Evolutionary conservation across 2,113 vertebrate species (phyloP).

Genomic region (Ivindomyrus marchei): DNA sequence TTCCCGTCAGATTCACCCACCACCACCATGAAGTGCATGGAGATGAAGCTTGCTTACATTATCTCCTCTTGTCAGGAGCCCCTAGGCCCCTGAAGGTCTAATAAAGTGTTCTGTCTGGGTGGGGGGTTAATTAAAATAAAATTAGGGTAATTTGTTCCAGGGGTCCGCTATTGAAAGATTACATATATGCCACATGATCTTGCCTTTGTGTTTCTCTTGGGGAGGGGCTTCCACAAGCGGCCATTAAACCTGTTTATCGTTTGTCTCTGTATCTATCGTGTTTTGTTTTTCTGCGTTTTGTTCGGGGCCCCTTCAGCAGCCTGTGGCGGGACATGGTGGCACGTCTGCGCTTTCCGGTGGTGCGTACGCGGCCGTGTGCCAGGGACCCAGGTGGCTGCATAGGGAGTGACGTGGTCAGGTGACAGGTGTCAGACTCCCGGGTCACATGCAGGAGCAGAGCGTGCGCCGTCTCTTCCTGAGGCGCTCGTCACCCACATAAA

Average conservation of each 20-base stretch:
- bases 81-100: background rate
- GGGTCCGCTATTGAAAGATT: background rate
- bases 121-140: background rate
- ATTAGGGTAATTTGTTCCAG: background rate
- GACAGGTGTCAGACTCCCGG: background rate
- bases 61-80: background rate
- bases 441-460: background rate
- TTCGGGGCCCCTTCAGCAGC: background rate
- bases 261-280: background rate
- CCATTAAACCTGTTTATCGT: conserved; percentile 28
- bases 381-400: background rate
- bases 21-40: background rate
- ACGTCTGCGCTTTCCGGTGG: fast-evolving
- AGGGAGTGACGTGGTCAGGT: background rate
- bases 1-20: too few species aligned
- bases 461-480: too few species aligned
- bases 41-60: background rate
- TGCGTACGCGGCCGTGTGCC: background rate
- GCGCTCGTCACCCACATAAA: background rate
- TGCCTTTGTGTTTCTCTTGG: background rate
- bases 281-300: background rate
- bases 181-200: background rate
- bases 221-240: background rate
- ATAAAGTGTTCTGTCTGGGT: background rate
- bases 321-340: background rate